Percentiles rank a stretch among this genome's conserved stretches.
phyloP scores from a whole-genome alignment of 2,888 invertebrate species.

The Melanotus villosus region DNA sequence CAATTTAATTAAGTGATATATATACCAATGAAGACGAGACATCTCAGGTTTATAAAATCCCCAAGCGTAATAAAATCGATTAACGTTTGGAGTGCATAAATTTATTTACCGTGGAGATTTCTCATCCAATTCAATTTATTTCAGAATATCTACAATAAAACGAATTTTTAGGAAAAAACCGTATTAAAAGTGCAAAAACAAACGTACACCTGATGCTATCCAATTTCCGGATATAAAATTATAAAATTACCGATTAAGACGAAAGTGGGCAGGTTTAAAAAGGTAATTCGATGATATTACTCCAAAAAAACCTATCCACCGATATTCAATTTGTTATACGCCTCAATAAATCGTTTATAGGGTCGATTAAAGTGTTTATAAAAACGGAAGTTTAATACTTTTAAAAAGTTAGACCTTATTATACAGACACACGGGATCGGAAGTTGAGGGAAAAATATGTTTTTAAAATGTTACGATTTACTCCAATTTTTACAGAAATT shows the following conservation, averaged over 20 bases:
- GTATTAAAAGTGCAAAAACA: neutral
- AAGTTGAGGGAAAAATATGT: neutral
- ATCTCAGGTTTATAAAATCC: neutral
- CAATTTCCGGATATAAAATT: slow-evolving; percentile 2
- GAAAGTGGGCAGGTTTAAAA: neutral
- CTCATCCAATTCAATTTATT: slow-evolving; percentile 5
- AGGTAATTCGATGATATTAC: slow-evolving; percentile 6
- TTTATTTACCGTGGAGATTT: slow-evolving; percentile 21
- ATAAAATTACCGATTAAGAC: neutral
- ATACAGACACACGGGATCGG: neutral
- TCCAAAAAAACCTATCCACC: slow-evolving; percentile 11
- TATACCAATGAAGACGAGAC: slow-evolving; percentile 8
- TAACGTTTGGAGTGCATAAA: slow-evolving; percentile 10
- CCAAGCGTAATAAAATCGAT: slow-evolving; percentile 26
- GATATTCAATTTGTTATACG: slow-evolving; percentile 1
- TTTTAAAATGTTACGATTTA: neutral
- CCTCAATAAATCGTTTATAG: slow-evolving; percentile 12
- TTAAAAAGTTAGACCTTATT: neutral
- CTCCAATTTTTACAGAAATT: no score
- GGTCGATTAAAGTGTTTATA: slow-evolving; percentile 3
- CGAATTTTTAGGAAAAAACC: neutral
- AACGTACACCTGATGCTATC: slow-evolving; percentile 17
- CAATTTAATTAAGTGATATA: slow-evolving; percentile 24
- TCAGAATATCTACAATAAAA: neutral
- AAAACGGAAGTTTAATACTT: slow-evolving; percentile 5